Conservation (phyloP, 2,888 invertebrate genomes). For the Orthonychiurus folsomi region DNA sequence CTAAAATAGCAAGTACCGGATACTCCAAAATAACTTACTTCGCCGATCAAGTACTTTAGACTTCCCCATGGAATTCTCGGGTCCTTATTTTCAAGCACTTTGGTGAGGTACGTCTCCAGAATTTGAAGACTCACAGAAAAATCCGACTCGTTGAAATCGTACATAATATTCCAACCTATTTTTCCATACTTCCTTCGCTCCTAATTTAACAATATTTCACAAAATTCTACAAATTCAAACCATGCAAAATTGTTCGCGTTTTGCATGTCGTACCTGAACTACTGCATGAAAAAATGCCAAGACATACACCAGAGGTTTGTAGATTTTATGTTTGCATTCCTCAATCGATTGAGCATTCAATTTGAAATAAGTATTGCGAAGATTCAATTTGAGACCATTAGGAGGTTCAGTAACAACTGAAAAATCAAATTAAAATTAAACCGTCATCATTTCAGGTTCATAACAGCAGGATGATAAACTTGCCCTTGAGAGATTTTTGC, state of each 20-base stretch:
- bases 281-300: slow-evolving; percentile 90
- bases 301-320: slow-evolving; percentile 72
- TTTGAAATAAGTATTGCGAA: slow-evolving; percentile 80
- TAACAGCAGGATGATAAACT: neutral
- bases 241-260: slow-evolving; percentile 43
- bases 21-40: too few species aligned
- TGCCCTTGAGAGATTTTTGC: slow-evolving; percentile 73
- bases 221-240: neutral
- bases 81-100: slow-evolving; percentile 53
- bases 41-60: slow-evolving; percentile 83
- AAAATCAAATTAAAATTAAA: slow-evolving; percentile 35
- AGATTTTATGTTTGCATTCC: slow-evolving; percentile 64
- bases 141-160: slow-evolving; percentile 89
- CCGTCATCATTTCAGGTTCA: neutral
- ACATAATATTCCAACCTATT: slow-evolving; percentile 87
- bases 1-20: too few species aligned
- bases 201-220: slow-evolving; percentile 44
- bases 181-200: slow-evolving; percentile 88
- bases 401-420: slow-evolving; percentile 87
- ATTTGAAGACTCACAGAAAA: slow-evolving; percentile 81
- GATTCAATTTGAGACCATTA: slow-evolving; percentile 77
- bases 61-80: slow-evolving; percentile 77
- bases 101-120: slow-evolving; percentile 70
- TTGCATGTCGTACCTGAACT: slow-evolving; percentile 51
- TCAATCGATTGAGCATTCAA: slow-evolving; percentile 65